Evolutionary conservation across 1,140 invertebrate species (phyloP).

Genomic region (Mactra quadrangularis): DNA sequence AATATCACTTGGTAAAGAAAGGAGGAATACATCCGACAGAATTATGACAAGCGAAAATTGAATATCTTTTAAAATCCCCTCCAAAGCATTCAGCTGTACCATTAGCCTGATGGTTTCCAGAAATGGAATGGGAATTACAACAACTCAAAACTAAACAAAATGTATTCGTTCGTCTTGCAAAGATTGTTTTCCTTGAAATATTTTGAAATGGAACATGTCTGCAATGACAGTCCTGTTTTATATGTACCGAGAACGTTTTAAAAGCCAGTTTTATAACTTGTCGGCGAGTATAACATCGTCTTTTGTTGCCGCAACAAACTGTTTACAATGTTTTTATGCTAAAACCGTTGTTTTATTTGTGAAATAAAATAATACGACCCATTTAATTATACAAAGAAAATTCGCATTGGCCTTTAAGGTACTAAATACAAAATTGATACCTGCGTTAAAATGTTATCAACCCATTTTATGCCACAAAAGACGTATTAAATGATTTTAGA

Average conservation of each 20-base stretch:
- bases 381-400: constrained; percentile 62
- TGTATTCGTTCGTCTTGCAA: not conserved
- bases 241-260: constrained; percentile 42
- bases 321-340: constrained; percentile 64
- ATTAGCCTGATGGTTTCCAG: constrained; percentile 12
- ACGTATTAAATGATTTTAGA: constrained; percentile 54
- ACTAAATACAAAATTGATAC: constrained; percentile 58
- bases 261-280: constrained; percentile 54
- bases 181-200: constrained; percentile 45
- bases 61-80: constrained; percentile 24
- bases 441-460: constrained; percentile 54
- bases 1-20: constrained; percentile 20
- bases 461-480: constrained; percentile 40
- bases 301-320: constrained; percentile 54
- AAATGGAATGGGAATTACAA: constrained; percentile 34
- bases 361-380: constrained; percentile 65
- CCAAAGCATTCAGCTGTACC: not conserved
- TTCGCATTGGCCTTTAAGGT: constrained; percentile 55
- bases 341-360: constrained; percentile 63
- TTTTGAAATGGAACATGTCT: constrained; percentile 57
- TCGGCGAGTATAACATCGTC: constrained; percentile 16
- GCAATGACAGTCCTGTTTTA: constrained; percentile 44
- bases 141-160: constrained; percentile 22
- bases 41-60: constrained; percentile 53
- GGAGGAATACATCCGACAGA: constrained; percentile 41